These are phyloP conservation scores for Cercopithecus petaurista DNA, from an alignment of 2,797 vertebrate genomes.

Conservation along the genomic window DNA sequence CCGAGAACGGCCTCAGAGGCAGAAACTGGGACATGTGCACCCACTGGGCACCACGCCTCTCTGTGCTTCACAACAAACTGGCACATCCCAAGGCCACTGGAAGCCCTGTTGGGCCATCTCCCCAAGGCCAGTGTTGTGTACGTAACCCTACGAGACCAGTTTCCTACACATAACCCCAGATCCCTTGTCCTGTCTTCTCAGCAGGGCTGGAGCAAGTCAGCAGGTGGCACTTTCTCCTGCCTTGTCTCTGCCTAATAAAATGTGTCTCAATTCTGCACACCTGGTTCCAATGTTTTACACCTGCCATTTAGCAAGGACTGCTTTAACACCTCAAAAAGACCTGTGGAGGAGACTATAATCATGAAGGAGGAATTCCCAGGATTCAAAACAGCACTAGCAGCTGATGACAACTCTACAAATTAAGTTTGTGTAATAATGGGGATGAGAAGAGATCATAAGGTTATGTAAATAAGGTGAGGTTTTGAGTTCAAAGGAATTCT, in stretches of 20 bases:
- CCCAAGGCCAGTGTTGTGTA: background rate
- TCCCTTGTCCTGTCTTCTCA: background rate
- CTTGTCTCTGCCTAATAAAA: background rate
- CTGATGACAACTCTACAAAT: background rate
- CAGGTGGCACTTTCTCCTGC: background rate
- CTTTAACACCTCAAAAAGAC: background rate
- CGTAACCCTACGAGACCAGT: background rate
- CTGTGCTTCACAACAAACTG: background rate
- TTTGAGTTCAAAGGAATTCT: background rate
- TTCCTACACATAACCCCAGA: background rate
- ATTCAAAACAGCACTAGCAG: background rate
- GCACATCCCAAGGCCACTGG: background rate
- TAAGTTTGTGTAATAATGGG: background rate
- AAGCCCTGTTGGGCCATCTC: background rate
- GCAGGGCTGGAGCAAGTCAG: too few relatives aligned
- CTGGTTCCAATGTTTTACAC: background rate
- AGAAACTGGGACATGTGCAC: too few relatives aligned
- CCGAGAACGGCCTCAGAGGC: background rate
- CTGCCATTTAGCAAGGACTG: background rate
- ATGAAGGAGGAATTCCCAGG: background rate
- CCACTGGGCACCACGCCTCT: background rate
- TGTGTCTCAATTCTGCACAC: background rate
- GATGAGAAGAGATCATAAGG: background rate
- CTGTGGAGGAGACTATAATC: background rate
- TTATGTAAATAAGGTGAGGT: background rate